Evolutionary conservation across 2,797 vertebrate genomes (phyloP), one percentile per base, ranked within the genome.

Genomic region (Channallabes apus): DNA sequence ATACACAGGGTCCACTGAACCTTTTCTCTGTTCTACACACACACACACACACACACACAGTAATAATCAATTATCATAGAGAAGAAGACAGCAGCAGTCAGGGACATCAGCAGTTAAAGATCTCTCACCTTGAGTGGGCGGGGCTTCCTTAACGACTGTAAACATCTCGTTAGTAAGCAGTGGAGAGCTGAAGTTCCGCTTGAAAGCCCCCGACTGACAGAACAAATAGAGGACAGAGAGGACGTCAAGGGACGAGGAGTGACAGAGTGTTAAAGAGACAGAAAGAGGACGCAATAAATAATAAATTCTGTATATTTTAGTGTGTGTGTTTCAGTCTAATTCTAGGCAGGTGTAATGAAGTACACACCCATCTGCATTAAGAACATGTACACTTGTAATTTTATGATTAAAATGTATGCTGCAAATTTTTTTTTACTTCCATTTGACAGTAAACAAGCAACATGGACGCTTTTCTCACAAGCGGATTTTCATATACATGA

Each of bases 171-270:
- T 94, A 79, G 95, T 93, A 54, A 98, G 94, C 87, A 98, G 93
- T 0, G 97, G 97, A 80, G 97, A 98, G 93, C 97, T 98, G 95
- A 97, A 97, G 93, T 97, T 97, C 24, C 97, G 94, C 78, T 96
- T 96, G 92, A 98, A 98, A 75, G 95, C 95, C 86, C 96, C 94
- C 0, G 94, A 92, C 97, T 97, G 91, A 1, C 58, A 59, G 32
- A 22, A 29, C 24, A 9, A 38, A 80, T 0, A 27, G 8, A 73
- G 12, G 24, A 15, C 72, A 29, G 32, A 56, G 61, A 46, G 4
- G 3, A 17, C 14, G 3, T 54, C 14, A 17, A 51, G 15, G 65
- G 56, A 83, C 6, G 24, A 78, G 11, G 8, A 71, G n/a, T 15
- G n/a, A 76, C 46, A 9, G 6, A 41, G 56, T 24, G 68, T 71